These are phyloP conservation scores for Eunapius fragilis DNA, from an alignment of 37 sponge, comb jelly and placozoan genomes.

Conservation along the genomic window DNA sequence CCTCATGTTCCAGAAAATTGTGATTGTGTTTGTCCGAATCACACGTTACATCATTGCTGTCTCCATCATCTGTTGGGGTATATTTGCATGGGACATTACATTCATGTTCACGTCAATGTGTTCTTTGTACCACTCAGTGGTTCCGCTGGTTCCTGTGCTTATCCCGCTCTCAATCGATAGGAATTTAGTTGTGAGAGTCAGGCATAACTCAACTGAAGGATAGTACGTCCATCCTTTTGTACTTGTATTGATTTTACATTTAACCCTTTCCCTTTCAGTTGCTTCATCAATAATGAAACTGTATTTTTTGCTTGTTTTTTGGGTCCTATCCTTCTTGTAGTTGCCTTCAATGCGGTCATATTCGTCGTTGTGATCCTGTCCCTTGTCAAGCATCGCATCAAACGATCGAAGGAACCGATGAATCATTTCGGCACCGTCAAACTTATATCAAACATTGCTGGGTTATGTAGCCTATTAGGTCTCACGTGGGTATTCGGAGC, in stretches of 20 bases:
- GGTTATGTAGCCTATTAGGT: slow-evolving; percentile 14
- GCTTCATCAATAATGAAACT: slow-evolving; percentile 50
- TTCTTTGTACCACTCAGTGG: too few relatives aligned
- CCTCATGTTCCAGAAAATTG: slow-evolving; percentile 25
- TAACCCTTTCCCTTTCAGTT: slow-evolving; percentile 33
- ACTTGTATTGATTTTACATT: too few relatives aligned
- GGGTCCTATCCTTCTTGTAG: slow-evolving; percentile 33
- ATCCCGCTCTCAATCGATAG: too few relatives aligned
- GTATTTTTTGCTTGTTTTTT: slow-evolving; percentile 45
- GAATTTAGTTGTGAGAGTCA: too few relatives aligned
- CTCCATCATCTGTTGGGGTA: slow-evolving; percentile 65
- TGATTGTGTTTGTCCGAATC: slow-evolving; percentile 20
- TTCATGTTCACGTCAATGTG: too few relatives aligned
- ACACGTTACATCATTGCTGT: slow-evolving; percentile 1
- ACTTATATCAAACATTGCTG: too few relatives aligned
- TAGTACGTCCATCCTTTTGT: too few relatives aligned
- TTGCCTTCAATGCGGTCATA: slow-evolving; percentile 53
- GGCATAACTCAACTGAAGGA: too few relatives aligned
- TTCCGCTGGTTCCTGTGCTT: too few relatives aligned
- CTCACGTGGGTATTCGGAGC: slow-evolving; percentile 60
- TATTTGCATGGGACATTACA: not conserved
- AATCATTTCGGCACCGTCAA: too few relatives aligned
- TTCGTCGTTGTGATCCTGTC: slow-evolving; percentile 48
- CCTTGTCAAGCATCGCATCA: too few relatives aligned
- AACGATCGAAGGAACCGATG: too few relatives aligned